A percentile compares a stretch with the other conserved stretches of the same genome.
These are phyloP conservation scores for Poecilia wingei DNA, from an alignment of 2,797 vertebrate species.

Conservation along the genomic window DNA sequence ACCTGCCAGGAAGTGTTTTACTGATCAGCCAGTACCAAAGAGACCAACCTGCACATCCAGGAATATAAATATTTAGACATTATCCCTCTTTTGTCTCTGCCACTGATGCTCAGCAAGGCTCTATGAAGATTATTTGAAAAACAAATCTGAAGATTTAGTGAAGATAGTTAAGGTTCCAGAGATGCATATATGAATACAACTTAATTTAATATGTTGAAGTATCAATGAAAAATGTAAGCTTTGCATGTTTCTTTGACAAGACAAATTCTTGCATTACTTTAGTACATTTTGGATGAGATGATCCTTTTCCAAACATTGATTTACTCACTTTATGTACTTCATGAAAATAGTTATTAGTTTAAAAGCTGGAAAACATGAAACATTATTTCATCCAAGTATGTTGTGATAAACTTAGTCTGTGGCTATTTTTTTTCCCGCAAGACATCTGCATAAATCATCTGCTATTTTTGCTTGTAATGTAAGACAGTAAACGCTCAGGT, in stretches of 20 bases:
- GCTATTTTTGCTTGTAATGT: background rate
- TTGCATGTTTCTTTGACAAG: too few relatives aligned
- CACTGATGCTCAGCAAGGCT: slow-evolving; percentile 14
- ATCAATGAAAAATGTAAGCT: too few relatives aligned
- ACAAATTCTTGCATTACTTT: background rate
- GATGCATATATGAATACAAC: background rate
- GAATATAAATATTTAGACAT: slow-evolving; percentile 24
- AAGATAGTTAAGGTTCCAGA: background rate
- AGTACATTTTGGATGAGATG: background rate
- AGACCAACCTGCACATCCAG: slow-evolving; percentile 30
- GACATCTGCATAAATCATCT: background rate
- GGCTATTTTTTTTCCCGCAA: background rate
- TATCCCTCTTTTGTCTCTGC: slow-evolving; percentile 14
- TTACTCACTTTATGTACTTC: background rate
- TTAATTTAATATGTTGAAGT: background rate
- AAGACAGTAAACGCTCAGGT: background rate
- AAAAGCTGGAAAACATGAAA: background rate
- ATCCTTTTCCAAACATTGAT: background rate
- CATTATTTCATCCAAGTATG: background rate
- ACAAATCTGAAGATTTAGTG: background rate
- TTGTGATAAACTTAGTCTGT: background rate
- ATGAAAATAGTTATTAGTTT: background rate
- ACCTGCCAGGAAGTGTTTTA: slow-evolving; percentile 55
- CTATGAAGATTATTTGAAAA: background rate
- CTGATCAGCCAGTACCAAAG: slow-evolving; percentile 46